phyloP scores from a whole-genome alignment of 2,113 vertebrate species.

The Bothrops jararaca region DNA sequence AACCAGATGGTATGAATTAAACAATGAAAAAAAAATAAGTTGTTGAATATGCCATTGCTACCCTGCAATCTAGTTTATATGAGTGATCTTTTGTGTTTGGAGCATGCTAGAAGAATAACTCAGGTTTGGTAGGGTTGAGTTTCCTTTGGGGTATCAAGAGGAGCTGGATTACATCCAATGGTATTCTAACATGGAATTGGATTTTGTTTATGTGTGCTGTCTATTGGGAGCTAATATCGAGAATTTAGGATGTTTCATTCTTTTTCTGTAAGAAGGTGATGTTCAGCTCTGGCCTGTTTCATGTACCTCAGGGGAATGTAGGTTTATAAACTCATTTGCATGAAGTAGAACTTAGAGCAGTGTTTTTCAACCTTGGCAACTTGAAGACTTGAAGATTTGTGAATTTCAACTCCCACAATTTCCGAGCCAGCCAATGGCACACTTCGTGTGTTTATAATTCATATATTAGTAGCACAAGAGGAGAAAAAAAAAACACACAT shows the following conservation, averaged over 20 bases:
- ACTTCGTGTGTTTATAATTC: neutral
- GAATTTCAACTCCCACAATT: neutral
- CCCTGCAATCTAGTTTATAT: neutral
- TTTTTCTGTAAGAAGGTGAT: neutral
- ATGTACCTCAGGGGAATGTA: neutral
- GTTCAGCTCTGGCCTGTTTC: neutral
- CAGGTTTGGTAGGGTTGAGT: neutral
- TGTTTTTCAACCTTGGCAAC: neutral
- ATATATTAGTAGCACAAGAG: neutral
- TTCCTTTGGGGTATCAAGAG: neutral
- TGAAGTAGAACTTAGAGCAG: neutral
- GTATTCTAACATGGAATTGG: neutral
- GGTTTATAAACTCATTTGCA: neutral
- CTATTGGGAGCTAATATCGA: neutral
- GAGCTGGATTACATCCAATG: conserved; percentile 11
- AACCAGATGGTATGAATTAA: neutral
- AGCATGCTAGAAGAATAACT: no score
- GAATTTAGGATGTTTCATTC: neutral
- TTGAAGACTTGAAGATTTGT: neutral
- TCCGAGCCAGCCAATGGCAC: neutral
- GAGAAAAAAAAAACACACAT: neutral
- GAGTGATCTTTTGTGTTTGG: neutral
- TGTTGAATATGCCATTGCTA: neutral
- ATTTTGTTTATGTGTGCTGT: neutral
- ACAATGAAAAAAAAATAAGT: neutral